A percentile compares a stretch with the other conserved stretches of the same genome.
These are phyloP conservation scores for Neogobius melanostomus DNA, from an alignment of 2,113 vertebrate species.

Conservation along the genomic window DNA sequence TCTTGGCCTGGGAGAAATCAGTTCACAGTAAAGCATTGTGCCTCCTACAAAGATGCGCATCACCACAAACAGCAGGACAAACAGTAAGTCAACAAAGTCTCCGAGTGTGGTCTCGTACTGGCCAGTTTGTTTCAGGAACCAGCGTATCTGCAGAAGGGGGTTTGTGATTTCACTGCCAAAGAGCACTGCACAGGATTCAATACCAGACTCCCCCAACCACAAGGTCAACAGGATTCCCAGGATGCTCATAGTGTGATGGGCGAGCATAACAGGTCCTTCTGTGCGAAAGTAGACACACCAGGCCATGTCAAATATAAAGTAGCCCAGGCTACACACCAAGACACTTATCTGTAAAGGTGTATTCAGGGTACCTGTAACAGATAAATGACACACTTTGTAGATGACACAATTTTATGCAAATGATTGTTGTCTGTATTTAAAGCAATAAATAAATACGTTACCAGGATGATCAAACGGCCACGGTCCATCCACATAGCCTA, in stretches of 20 bases:
- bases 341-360: constrained; percentile 86
- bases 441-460: constrained; percentile 47
- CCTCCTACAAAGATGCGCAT: constrained; percentile 92
- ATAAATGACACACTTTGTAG: constrained; percentile 18
- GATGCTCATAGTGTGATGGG: constrained; percentile 94
- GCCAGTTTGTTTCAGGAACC: constrained; percentile 92
- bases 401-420: neutral
- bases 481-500: constrained; percentile 94
- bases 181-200: constrained; percentile 88
- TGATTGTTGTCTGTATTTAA: neutral
- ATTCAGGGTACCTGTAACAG: constrained; percentile 84
- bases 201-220: constrained; percentile 88
- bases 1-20: constrained; percentile 86
- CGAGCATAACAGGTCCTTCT: constrained; percentile 91
- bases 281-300: constrained; percentile 94
- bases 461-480: constrained; percentile 94
- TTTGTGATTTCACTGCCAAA: constrained; percentile 97
- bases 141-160: constrained; percentile 91
- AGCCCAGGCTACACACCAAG: constrained; percentile 90
- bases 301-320: constrained; percentile 93
- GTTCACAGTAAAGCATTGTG: constrained; percentile 91
- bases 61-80: constrained; percentile 86
- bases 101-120: constrained; percentile 80
- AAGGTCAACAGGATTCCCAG: constrained; percentile 87
- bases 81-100: constrained; percentile 86